Evolutionary conservation across 2,113 vertebrate genomes (phyloP), one percentile per base, ranked within the genome.

Genomic region (Oreochromis tanganicae): DNA sequence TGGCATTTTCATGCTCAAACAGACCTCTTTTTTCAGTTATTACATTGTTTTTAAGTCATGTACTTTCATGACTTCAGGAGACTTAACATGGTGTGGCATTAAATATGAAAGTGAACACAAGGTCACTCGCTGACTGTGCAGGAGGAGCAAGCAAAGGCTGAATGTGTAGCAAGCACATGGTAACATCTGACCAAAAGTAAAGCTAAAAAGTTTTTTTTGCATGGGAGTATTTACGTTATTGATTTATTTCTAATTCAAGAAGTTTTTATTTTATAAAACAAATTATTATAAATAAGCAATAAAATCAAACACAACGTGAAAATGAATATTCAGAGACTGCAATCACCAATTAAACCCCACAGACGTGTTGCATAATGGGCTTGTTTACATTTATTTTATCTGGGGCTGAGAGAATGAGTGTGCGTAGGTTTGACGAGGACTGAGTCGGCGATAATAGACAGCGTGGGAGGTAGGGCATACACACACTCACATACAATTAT

Each of bases 361-460:
- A 55, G 66, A 80, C 7, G 4, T 57, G 82, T 92, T 93, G 80
- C 92, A 85, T 88, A 92, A 92, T 91, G 36, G 19, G 13, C 10
- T 46, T 91, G 88, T 92, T 94, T 89, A 81, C 85, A 82, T 54
- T 80, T 50, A 84, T 80, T 91, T 90, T 83, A 81, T 91, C 68
- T 80, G 85, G 66, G 55, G 68, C 88, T 84, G 85, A 78, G 87
- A 84, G 91, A 81, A 61, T n/a, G 19, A 81, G 83, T 27, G 73
- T 80, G 88, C 71, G 91, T 89, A 68, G 87, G 94, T 3, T 88
- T 80, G 90, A 48, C 1, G 16, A 43, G 85, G 83, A 78, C 89
- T 50, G 88, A 81, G 80, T 38, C 19, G 43, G 81, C 48, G 89
- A 90, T 91, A 87, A 90, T 56, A 80, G 81, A 68, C 82, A n/a